Conservation (phyloP, 2,888 invertebrate species). For the Xanthostigma xanthostigma region DNA sequence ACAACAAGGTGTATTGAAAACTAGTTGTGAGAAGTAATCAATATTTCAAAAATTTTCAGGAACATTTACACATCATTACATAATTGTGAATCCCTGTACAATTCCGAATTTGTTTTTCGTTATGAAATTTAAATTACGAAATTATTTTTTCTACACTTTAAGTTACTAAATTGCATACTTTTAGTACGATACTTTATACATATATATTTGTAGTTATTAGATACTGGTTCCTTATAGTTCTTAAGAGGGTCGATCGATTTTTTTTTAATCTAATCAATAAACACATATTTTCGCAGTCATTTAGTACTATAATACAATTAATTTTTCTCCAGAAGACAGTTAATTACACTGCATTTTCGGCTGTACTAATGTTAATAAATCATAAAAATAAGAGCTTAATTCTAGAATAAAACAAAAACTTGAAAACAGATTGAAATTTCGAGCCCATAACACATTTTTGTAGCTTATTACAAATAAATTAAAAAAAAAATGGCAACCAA, state of each 20-base stretch:
- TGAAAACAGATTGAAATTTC: too few species aligned
- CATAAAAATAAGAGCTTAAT: too few species aligned
- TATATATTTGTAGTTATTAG: constrained; percentile 8
- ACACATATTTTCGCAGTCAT: too few species aligned
- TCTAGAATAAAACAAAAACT: too few species aligned
- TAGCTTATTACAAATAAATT: too few species aligned
- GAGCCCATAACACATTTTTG: too few species aligned
- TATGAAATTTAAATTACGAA: constrained; percentile 15
- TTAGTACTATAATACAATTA: too few species aligned
- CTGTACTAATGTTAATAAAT: too few species aligned
- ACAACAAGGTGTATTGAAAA: not conserved
- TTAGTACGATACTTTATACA: constrained; percentile 10
- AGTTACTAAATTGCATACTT: constrained; percentile 14
- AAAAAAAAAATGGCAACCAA: too few species aligned
- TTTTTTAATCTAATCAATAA: too few species aligned
- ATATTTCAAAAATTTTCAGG: not conserved
- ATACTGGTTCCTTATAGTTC: constrained; percentile 3
- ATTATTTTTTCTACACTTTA: constrained; percentile 13
- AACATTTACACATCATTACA: constrained; percentile 5
- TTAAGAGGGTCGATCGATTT: not conserved
- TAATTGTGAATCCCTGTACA: constrained; percentile 30
- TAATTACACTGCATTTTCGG: too few species aligned
- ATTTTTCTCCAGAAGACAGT: too few species aligned
- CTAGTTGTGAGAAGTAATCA: not conserved
- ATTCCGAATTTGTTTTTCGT: constrained; percentile 33